Base-by-base conservation (phyloP, 2,888 invertebrate species). In the Lasius platythorax region DNA sequence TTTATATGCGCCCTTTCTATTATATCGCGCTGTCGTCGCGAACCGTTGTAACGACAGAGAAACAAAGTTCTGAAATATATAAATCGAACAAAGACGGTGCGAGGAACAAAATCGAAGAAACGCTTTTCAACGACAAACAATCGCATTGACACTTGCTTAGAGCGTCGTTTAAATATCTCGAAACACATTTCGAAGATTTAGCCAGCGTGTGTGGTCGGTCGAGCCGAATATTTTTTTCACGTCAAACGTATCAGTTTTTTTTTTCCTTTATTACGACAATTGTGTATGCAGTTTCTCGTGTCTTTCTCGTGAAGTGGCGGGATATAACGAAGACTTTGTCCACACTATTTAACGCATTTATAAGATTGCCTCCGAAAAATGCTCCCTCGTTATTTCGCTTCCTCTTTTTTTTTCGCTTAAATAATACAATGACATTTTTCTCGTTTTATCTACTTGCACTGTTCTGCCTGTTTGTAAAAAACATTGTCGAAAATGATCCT, bases 401-500 rank as follows among this genome's bases (percentile, higher is more conserved):
- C 63, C 84, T 85, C 58, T 85, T 33, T 83, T 85, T 78, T 85
- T 88, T 56, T 84, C 64, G 67, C 85, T 89, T 88, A 88, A 90
- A 87, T 90, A 88, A 91, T 93, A 93, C 90, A 94, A 93, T 93
- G 92, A 92, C 91, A 82, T 85, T 81, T 87, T 87, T 70, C 63
- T 83, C 84, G 63, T 75, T 85, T 87, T 91, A 92, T 93, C 93
- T 94, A 94, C 91, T 93, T 93, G 93, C 93, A 93, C 93, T 93
- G 88, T 90, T 93, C 93, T 93, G 94, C 93, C 93, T 92, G 92
- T 93, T 88, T 93, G 93, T 95, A 95, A 94, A 95, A 95, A 95
- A 95, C 95, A 94, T 94, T 92, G 94, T 94, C 94, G 94, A 95
- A 94, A 94, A 94, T 94, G 94, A 94, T 94, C 87, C 90, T 91